Conservation (phyloP, 2,113 vertebrate genomes). For the Hippocampus zosterae region DNA sequence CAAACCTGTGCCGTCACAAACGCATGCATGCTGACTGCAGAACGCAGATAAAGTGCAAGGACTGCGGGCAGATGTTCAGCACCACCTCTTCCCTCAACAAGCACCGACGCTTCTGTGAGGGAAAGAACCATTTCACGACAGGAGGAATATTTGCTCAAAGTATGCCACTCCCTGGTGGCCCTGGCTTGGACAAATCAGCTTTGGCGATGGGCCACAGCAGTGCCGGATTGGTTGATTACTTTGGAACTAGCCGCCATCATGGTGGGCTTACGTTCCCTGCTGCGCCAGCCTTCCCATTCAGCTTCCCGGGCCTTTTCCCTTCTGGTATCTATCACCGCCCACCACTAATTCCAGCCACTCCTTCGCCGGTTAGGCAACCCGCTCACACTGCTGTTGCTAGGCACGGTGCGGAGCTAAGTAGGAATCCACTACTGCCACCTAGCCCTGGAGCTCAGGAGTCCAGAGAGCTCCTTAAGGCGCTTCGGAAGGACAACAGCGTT, state of each 20-base stretch:
- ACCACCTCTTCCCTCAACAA: constrained; percentile 99
- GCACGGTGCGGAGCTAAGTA: constrained; percentile 81
- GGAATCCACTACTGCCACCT: constrained; percentile 87
- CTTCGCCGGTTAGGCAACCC: constrained; percentile 81
- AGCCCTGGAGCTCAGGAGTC: constrained; percentile 86
- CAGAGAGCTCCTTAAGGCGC: constrained; percentile 89
- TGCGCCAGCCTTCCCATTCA: constrained; percentile 94
- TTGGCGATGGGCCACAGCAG: constrained; percentile 90
- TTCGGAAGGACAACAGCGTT: constrained; percentile 78
- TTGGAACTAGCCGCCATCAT: constrained; percentile 93
- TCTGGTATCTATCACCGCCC: constrained; percentile 98
- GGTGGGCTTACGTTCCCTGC: constrained; percentile 94
- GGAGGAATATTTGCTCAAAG: constrained; percentile 97
- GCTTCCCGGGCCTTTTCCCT: constrained; percentile 96
- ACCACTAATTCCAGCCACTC: constrained; percentile 86
- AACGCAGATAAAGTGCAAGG: constrained; percentile 99
- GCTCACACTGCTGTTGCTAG: constrained; percentile 65
- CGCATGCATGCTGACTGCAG: constrained; percentile 99
- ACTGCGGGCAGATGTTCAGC: constrained; percentile 99
- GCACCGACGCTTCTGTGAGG: constrained; percentile 98
- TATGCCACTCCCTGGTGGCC: constrained; percentile 89
- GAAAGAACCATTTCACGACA: constrained; percentile 97
- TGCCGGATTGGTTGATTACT: constrained; percentile 95
- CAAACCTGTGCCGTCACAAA: constrained; percentile 99
- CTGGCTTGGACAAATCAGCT: constrained; percentile 91